Conservation (phyloP, 92 coral and sea anemone species). For the Epizoanthus stellaris region DNA sequence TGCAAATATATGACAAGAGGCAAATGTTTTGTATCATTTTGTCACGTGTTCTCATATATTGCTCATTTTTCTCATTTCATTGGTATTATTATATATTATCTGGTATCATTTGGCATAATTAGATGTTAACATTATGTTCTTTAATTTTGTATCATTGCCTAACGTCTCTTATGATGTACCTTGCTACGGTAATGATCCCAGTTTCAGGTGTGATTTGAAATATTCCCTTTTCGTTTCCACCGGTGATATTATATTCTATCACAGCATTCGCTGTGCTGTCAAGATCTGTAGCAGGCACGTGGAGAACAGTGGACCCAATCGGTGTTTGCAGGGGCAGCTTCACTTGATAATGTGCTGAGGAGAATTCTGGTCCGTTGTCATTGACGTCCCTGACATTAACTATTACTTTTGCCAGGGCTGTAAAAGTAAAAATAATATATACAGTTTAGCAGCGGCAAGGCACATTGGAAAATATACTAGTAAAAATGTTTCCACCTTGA, state of each 20-base stretch:
- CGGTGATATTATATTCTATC: constrained; percentile 58
- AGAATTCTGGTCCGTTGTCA: constrained; percentile 84
- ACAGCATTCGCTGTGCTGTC: constrained; percentile 70
- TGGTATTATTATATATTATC: too few species aligned
- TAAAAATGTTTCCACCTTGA: too few species aligned
- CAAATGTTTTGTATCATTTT: too few species aligned
- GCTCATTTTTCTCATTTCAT: too few species aligned
- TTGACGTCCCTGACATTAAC: constrained; percentile 81
- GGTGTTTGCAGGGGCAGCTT: constrained; percentile 61
- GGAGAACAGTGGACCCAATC: constrained; percentile 67
- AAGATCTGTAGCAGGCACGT: constrained; percentile 75
- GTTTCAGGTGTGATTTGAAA: constrained; percentile 70
- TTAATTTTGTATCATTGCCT: too few species aligned
- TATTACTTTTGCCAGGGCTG: constrained; percentile 78
- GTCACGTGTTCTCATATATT: too few species aligned
- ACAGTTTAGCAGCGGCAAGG: too few species aligned
- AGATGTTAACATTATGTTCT: too few species aligned
- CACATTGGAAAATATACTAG: too few species aligned
- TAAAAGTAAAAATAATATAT: neutral
- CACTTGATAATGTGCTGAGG: constrained; percentile 62
- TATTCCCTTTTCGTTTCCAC: constrained; percentile 67
- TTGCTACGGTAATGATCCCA: constrained; percentile 69
- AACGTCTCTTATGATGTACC: neutral
- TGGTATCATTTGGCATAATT: too few species aligned
- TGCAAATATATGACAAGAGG: too few species aligned